Conservation (phyloP, 2,113 vertebrate genomes). For the Myrmecobius fasciatus region DNA sequence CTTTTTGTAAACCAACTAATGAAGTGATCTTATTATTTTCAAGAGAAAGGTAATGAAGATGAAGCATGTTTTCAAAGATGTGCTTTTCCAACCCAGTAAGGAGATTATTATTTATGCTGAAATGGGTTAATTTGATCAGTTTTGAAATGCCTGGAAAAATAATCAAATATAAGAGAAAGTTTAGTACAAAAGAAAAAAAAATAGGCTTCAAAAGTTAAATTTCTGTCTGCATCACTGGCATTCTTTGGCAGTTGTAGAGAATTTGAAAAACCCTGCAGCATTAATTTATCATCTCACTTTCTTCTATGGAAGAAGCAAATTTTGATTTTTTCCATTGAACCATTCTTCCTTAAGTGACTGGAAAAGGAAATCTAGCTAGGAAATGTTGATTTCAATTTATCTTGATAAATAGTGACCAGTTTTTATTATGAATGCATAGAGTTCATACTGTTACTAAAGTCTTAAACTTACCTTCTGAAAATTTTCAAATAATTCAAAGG, state of each 20-base stretch:
- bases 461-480: not conserved
- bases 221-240: not conserved
- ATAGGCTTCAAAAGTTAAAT: constrained; percentile 40
- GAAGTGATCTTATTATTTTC: constrained; percentile 90
- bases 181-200: constrained; percentile 38
- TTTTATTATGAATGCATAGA: constrained; percentile 33
- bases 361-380: constrained; percentile 20
- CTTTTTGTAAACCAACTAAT: constrained; percentile 86
- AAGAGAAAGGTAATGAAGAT: constrained; percentile 88
- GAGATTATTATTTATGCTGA: constrained; percentile 89
- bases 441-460: constrained; percentile 7
- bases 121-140: constrained; percentile 84
- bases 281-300: constrained; percentile 4
- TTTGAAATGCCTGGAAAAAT: constrained; percentile 86
- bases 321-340: constrained; percentile 50
- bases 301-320: constrained; percentile 43
- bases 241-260: constrained; percentile 3
- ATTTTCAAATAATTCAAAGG: constrained; percentile 37
- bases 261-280: not conserved
- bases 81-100: constrained; percentile 84
- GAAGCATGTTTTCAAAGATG: constrained; percentile 85
- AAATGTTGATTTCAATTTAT: constrained; percentile 40
- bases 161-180: constrained; percentile 58
- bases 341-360: constrained; percentile 41
- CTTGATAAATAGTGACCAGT: constrained; percentile 21